Conservation (phyloP, 1,140 invertebrate species). For the Drosophila sturtevanti region DNA sequence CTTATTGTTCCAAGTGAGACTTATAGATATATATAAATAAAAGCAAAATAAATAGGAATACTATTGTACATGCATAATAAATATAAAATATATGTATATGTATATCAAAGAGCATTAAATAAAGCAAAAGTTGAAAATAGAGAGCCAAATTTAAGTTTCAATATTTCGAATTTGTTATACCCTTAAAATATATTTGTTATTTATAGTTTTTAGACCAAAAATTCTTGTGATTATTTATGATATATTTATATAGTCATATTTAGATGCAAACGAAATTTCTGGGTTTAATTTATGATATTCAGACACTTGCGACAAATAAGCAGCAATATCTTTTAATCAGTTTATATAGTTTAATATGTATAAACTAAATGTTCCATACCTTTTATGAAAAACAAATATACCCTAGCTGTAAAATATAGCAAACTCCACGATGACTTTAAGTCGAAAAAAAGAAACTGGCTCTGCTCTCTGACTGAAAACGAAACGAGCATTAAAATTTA, state of each 20-base stretch:
- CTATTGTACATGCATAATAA: conserved; percentile 7
- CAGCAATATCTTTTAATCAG: no score
- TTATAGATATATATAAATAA: conserved; percentile 29
- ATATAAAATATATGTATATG: neutral
- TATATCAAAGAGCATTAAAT: neutral
- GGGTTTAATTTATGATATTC: no score
- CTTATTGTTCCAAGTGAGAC: neutral
- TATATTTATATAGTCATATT: no score
- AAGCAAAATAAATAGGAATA: conserved; percentile 24
- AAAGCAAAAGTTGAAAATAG: neutral
- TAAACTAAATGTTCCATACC: no score
- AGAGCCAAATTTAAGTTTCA: neutral
- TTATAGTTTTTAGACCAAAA: no score
- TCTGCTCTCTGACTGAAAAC: neutral
- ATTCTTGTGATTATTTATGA: no score
- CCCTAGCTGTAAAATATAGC: neutral
- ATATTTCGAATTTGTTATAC: no score
- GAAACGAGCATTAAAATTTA: conserved; percentile 54
- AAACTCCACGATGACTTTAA: neutral
- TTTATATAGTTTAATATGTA: no score
- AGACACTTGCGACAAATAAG: no score
- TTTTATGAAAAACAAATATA: no score
- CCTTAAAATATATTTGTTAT: no score
- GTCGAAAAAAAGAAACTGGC: conserved; percentile 44
- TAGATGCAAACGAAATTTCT: no score